Base-by-base conservation (phyloP, 2,888 invertebrate species). In the Stenurella melanura region DNA sequence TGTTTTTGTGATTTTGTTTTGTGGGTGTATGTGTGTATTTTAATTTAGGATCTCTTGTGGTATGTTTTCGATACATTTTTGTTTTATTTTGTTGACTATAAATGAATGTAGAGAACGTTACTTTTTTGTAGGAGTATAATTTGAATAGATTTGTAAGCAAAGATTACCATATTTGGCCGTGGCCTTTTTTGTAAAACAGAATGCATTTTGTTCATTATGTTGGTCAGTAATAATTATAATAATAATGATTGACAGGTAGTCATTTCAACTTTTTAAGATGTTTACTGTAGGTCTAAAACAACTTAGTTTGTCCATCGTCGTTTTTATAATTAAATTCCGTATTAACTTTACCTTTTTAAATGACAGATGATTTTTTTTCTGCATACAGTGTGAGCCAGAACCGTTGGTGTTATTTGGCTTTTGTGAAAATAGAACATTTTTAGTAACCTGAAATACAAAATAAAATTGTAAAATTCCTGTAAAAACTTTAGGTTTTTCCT, bases 11-110 rank as follows among this genome's bases (percentile, higher is more conserved):
- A 26, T 26, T 18, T 56, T 56, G 18, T 50, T 42, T 12, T 30
- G 17, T 18, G 30, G 38, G 50, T 67, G 56, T 69, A 30, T 60
- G 50, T 71, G 70, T 70, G 61, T 67, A 19, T 67, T 15, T n/a
- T 30, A 58, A 15, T 42, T 63, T 72, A 34, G 54, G 61, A 58
- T 69, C 11, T 58, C 50, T 26, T 18, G 26, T 58, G 72, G 72
- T 72, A 72, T 63, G 72, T 72, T 54, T 70, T 60, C 10, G 17
- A 50, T 17, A 15, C n/a, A 26, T 17, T 30, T 70, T 60, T 1
- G n/a, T 26, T 42, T 60, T 60, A 18, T 10, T 58, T 18, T 21
- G 19, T 19, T 58, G 58, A 4, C 6, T 21, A 57, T 57, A 57
- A 18, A 10, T 57, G 12, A 57, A 18, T 11, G 11, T 50, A n/a